phyloP scores from a whole-genome alignment of 1,140 invertebrate genomes.

The Pomacea maculata region DNA sequence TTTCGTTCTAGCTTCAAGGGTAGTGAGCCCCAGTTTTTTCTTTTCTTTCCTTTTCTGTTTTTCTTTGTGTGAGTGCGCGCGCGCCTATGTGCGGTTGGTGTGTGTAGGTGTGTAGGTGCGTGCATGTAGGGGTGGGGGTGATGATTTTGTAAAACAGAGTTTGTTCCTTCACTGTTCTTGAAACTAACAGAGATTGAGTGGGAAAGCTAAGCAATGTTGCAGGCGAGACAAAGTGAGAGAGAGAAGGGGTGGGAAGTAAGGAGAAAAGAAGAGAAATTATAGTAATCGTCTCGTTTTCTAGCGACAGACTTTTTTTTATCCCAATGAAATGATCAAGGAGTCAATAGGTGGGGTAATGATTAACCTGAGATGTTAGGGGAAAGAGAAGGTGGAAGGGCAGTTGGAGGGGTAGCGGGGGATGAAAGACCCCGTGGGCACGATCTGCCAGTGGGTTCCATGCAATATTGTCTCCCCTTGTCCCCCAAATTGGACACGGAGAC shows the following conservation, averaged over 20 bases:
- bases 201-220: too few species aligned
- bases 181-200: too few species aligned
- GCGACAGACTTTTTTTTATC: neutral
- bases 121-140: too few species aligned
- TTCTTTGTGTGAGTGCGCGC: too few species aligned
- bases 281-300: constrained; percentile 12
- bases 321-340: too few species aligned
- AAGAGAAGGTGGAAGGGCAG: neutral
- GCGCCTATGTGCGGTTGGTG: too few species aligned
- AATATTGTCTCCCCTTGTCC: neutral
- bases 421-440: neutral
- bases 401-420: neutral
- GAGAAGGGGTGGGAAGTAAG: neutral
- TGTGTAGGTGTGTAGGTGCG: too few species aligned
- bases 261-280: neutral
- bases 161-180: too few species aligned
- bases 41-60: too few species aligned
- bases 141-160: too few species aligned
- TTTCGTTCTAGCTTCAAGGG: constrained; percentile 7
- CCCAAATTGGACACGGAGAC: constrained; percentile 3
- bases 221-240: neutral
- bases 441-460: neutral
- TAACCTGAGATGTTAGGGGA: neutral
- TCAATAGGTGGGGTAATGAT: too few species aligned
- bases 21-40: neutral